Evolutionary conservation across 2,113 vertebrate species (phyloP).

Genomic region (Engraulis encrasicolus): DNA sequence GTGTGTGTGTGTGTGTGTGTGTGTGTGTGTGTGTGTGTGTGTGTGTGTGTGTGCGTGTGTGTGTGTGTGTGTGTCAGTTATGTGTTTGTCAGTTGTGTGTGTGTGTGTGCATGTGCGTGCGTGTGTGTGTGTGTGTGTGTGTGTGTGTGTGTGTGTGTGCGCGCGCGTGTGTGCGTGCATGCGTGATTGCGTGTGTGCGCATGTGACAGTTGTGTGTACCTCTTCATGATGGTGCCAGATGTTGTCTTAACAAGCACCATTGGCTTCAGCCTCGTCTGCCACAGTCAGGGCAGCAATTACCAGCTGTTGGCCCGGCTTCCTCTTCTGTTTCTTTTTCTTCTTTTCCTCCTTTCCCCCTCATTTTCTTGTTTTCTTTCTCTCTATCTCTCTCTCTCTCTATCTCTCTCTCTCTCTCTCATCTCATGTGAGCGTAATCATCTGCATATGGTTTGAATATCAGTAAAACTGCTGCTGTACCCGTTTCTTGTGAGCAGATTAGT

Average conservation of each 20-base stretch:
- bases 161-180: too few species aligned
- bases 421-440: too few species aligned
- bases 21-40: too few species aligned
- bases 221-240: constrained; percentile 66
- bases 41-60: too few species aligned
- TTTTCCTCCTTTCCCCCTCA: constrained; percentile 3
- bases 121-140: too few species aligned
- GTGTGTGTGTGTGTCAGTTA: too few species aligned
- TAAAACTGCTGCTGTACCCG: constrained; percentile 36
- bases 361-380: constrained; percentile 27
- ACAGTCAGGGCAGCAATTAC: constrained; percentile 60
- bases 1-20: too few species aligned
- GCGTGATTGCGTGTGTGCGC: constrained; percentile 14
- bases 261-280: constrained; percentile 60
- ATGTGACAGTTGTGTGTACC: constrained; percentile 45
- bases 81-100: too few species aligned
- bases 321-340: constrained; percentile 52
- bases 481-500: not conserved
- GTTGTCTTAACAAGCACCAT: constrained; percentile 67
- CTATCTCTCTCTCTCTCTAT: too few species aligned
- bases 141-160: too few species aligned
- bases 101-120: too few species aligned
- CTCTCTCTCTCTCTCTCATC: not conserved
- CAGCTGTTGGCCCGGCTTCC: constrained; percentile 74
- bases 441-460: constrained; percentile 48